Base-by-base conservation (phyloP, 2,797 vertebrate genomes). In the Lepus oiostolus region DNA sequence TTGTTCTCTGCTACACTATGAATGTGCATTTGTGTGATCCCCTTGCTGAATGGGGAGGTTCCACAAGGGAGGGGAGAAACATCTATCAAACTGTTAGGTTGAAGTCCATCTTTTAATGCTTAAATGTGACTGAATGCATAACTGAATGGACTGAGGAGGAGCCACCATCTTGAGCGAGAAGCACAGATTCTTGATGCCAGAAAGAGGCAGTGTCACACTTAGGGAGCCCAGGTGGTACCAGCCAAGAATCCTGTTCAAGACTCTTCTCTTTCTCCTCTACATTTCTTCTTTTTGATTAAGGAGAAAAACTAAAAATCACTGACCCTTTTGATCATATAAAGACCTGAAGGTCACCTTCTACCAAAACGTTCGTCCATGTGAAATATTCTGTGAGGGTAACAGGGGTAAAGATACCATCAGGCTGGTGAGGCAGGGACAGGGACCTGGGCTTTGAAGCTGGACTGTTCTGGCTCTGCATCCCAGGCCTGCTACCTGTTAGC, bases 161-260 rank as follows among this genome's bases (percentile, higher is more conserved):
- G 28, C 13, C 70, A 60, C 6, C n/a, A 82, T n/a, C 14, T 58
- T 81, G 47, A 67, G 10, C 2, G n/a, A 95, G 54, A 86, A 89
- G 85, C 35, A 14, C 17, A 77, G 32, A 76, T 42, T 24, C 2
- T 7, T 74, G 74, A 60, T 2, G 35, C 62, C 19, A 72, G 62
- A 74, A 74, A 82, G 0, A 79, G 79, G 6, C 6, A 82, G 6
- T 22, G 85, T 83, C 26, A 63, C 72, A 75, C 30, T 35, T 24
- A 35, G 12, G 19, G 7, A 68, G 7, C 26, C 88, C 12, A 24
- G 24, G 24, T 42, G 24, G 58, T 86, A 71, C 32, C 21, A 83
- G 54, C 32, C 52, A 75, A n/a, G 62, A 91, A 87, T 89, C 22
- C n/a, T 32, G 87, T 81, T 90, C 26, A 63, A 22, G 24, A 75